Base-by-base conservation (phyloP, 2,797 vertebrate genomes). In the Megalops cyprinoides region DNA sequence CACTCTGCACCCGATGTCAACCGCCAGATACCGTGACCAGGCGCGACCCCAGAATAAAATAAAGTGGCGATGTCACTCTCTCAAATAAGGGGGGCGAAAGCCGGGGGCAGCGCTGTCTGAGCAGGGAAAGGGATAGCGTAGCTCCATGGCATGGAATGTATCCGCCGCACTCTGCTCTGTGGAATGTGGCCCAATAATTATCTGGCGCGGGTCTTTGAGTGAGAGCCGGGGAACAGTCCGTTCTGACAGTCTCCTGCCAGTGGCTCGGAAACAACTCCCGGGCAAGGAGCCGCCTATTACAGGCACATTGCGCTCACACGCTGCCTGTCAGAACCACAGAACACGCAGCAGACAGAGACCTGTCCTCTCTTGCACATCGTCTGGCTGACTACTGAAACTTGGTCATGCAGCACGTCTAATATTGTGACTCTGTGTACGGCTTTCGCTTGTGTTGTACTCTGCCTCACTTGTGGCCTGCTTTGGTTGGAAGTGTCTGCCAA, bases 181-280 rank as follows among this genome's bases (percentile, higher is more conserved):
- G 76, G 55, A 77, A 60, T 28, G 55, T 76, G 9, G n/a, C 42
- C n/a, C 56, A 77, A 67, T 39, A 58, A 81, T 65, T 25, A 48
- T 60, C 80, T 69, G 80, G 80, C 75, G 37, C 8, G 51, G 15
- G 75, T 37, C 48, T n/a, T 56, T 34, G n/a, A 46, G 79, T 39
- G 48, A 62, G 51, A 31, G 80, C 46, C 8, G 2, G 48, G 71
- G 62, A 55, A 81, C 80, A 67, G 60, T n/a, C 20, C 77, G 80
- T 81, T 39, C 80, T 77, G 60, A 58, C 56, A 60, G 39, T 58
- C 9, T 0, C 12, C 31, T 14, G 42, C 71, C 71, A 48, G 71
- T n/a, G 4, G 51, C 23, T 60, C 51, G 15, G 39, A 60, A 77
- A 77, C 37, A 77, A 44, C 23, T 58, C 23, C 1, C 7, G 20